A percentile compares a stretch with the other conserved stretches of the same genome.
These are phyloP conservation scores for Bothrops jararaca DNA, from an alignment of 2,113 vertebrate species.

Conservation along the genomic window DNA sequence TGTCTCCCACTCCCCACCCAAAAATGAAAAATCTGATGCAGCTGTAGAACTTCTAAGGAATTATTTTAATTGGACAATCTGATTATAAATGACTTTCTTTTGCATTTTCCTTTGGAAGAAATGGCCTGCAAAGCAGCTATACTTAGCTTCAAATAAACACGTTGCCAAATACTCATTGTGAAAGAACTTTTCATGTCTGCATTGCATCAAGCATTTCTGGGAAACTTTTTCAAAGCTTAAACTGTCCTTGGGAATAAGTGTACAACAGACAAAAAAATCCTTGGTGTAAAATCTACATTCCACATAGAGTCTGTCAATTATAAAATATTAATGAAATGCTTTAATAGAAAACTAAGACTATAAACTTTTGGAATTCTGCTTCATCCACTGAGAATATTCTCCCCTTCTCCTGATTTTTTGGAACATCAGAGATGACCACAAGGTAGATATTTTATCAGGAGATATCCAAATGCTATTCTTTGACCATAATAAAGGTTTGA, in stretches of 20 bases:
- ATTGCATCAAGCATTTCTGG: slow-evolving; percentile 27
- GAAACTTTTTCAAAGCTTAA: slow-evolving; percentile 23
- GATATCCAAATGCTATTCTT: neutral
- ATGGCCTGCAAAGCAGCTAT: slow-evolving; percentile 33
- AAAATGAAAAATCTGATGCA: slow-evolving; percentile 17
- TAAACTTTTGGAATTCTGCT: neutral
- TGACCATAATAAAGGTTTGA: neutral
- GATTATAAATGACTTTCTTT: slow-evolving; percentile 29
- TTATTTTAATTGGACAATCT: slow-evolving; percentile 7
- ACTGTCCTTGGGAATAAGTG: neutral
- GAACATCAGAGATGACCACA: neutral
- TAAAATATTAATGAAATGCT: neutral
- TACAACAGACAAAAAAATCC: neutral
- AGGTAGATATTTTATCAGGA: neutral
- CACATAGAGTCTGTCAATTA: neutral
- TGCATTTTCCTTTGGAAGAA: slow-evolving; percentile 37
- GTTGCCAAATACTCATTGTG: neutral
- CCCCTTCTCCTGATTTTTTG: neutral
- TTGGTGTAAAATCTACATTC: neutral
- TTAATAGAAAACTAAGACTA: neutral
- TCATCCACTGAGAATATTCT: neutral
- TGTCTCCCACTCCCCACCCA: neutral
- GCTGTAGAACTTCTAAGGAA: slow-evolving; percentile 5
- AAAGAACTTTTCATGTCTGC: slow-evolving; percentile 27
- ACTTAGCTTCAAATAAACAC: slow-evolving; percentile 32